Evolutionary conservation across 1,140 invertebrate species (phyloP).

Genomic region (Ctenoplectra terminalis): DNA sequence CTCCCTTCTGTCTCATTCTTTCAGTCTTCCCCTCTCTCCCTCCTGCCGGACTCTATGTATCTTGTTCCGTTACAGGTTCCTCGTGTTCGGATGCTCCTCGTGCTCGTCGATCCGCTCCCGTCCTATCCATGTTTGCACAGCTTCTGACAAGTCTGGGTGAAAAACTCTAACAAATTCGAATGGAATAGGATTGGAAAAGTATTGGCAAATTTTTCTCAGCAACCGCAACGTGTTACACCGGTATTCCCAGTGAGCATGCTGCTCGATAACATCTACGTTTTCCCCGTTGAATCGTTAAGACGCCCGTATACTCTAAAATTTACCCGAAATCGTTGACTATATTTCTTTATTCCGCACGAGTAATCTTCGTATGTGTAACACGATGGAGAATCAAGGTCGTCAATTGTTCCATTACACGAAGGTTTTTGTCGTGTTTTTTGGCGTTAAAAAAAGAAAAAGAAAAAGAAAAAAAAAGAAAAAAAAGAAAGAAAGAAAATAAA

Average conservation of each 20-base stretch:
- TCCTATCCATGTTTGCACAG: background rate
- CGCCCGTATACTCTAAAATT: slow-evolving; percentile 12
- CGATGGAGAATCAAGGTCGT: background rate
- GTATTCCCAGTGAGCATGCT: background rate
- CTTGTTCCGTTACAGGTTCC: slow-evolving; percentile 26
- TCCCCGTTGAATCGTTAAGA: slow-evolving; percentile 4
- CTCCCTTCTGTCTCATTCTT: slow-evolving; percentile 7
- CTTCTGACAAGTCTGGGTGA: slow-evolving; percentile 6
- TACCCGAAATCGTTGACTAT: slow-evolving; percentile 7
- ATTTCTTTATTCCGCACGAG: background rate
- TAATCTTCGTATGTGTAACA: background rate
- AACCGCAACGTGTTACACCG: background rate
- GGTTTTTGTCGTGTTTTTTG: slow-evolving; percentile 1
- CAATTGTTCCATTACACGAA: background rate
- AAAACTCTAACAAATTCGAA: background rate
- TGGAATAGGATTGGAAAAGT: background rate
- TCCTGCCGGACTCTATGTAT: background rate
- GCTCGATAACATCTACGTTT: background rate
- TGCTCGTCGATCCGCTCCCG: background rate
- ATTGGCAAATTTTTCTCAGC: background rate
- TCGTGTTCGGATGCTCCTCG: slow-evolving; percentile 19
- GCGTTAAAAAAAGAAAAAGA: background rate
- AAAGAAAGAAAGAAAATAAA: slow-evolving; percentile 2
- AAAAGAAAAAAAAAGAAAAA: too few species aligned
- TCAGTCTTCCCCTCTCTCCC: background rate